These are phyloP conservation scores for Lycaena phlaeas DNA, from an alignment of 2,888 invertebrate species.

Conservation along the genomic window DNA sequence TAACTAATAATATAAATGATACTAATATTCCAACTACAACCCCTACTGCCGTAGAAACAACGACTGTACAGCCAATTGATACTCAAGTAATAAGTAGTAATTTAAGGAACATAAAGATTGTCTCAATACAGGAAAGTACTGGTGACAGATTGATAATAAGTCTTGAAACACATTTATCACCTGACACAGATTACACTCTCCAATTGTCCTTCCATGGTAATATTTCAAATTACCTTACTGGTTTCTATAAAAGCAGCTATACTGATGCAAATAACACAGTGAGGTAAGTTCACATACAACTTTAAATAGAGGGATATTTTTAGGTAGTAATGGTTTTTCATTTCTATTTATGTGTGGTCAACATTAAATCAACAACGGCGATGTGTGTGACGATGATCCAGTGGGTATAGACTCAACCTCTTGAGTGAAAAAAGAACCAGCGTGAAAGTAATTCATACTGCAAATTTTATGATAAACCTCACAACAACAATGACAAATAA, in stretches of 20 bases:
- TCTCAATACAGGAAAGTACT: conserved; percentile 36
- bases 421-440: no score
- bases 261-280: conserved; percentile 49
- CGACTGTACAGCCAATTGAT: conserved; percentile 24
- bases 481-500: no score
- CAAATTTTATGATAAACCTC: no score
- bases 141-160: conserved; percentile 49
- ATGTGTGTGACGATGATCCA: no score
- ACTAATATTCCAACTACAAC: conserved; percentile 18
- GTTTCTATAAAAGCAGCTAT: conserved; percentile 80
- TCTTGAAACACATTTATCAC: conserved; percentile 47
- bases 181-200: conserved; percentile 67
- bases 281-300: conserved; percentile 42
- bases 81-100: conserved; percentile 53
- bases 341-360: no score
- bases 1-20: conserved; percentile 16
- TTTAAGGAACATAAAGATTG: conserved; percentile 43
- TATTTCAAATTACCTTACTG: conserved; percentile 74
- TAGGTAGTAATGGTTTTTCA: no score
- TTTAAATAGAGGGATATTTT: no score
- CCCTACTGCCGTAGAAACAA: conserved; percentile 16
- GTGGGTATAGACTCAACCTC: no score
- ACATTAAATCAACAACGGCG: no score
- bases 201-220: conserved; percentile 68
- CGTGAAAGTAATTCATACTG: no score